Evolutionary conservation across 1,140 invertebrate species (phyloP).

Genomic region (Penaeus japonicus): DNA sequence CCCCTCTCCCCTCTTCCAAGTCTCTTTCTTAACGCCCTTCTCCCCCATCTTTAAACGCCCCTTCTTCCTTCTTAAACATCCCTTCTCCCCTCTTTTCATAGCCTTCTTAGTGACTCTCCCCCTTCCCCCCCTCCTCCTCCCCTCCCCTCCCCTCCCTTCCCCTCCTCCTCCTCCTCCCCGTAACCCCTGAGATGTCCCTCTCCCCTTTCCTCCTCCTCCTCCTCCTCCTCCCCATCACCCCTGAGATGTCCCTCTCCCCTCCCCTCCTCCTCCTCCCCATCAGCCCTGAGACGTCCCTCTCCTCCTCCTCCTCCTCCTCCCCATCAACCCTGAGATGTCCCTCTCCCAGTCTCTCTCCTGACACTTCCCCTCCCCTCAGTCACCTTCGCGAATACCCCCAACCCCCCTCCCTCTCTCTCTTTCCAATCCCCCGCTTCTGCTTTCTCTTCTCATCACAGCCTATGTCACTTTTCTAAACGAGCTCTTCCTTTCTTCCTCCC

Average conservation of each 20-base stretch:
- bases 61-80: not conserved
- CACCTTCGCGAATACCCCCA: slow-evolving; percentile 13
- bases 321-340: too few species aligned
- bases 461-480: not conserved
- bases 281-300: too few species aligned
- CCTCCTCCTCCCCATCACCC: too few species aligned
- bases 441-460: not conserved
- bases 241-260: not conserved
- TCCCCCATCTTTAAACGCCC: not conserved
- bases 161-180: too few species aligned
- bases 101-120: not conserved
- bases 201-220: too few species aligned
- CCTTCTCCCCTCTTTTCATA: not conserved
- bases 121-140: not conserved
- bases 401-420: not conserved
- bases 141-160: slow-evolving; percentile 34
- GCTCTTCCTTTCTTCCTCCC: not conserved
- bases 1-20: not conserved
- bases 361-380: slow-evolving; percentile 11
- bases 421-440: not conserved
- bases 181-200: too few species aligned
- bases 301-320: too few species aligned
- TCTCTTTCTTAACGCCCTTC: not conserved
- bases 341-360: not conserved
- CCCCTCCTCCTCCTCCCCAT: not conserved